Conservation (phyloP, 2,113 vertebrate genomes). For the Mellivora capensis region DNA sequence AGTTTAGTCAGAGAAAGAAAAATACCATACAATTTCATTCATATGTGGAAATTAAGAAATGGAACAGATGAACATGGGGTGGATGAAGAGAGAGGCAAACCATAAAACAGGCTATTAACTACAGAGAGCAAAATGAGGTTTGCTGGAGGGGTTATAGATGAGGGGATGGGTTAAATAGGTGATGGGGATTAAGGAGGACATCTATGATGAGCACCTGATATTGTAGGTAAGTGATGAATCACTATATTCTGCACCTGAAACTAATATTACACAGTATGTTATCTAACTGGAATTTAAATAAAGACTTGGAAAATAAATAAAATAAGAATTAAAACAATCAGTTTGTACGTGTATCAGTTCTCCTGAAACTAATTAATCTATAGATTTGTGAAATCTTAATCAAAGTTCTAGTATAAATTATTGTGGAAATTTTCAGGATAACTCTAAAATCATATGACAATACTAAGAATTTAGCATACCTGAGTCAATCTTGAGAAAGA, state of each 20-base stretch:
- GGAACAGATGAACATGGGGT: not conserved
- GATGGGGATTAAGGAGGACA: not conserved
- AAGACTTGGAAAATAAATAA: not conserved
- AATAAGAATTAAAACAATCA: not conserved
- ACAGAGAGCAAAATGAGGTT: not conserved
- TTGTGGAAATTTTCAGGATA: not conserved
- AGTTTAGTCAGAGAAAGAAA: not conserved
- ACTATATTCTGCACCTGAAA: not conserved
- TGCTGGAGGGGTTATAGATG: not conserved
- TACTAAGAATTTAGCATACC: not conserved
- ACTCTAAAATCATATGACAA: not conserved
- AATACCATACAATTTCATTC: not conserved
- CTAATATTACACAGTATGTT: not conserved
- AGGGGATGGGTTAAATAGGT: not conserved
- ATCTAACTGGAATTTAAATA: not conserved
- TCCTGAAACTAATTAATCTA: not conserved
- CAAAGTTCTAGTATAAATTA: not conserved
- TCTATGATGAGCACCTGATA: not conserved
- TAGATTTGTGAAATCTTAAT: not conserved
- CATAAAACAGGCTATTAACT: not conserved
- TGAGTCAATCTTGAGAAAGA: not conserved
- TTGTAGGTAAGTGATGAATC: not conserved
- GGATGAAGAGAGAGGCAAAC: not conserved
- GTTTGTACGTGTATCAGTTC: not conserved
- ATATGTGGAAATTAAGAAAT: not conserved